Conservation (phyloP, 2,113 vertebrate genomes). For the Amphiprion ocellaris region DNA sequence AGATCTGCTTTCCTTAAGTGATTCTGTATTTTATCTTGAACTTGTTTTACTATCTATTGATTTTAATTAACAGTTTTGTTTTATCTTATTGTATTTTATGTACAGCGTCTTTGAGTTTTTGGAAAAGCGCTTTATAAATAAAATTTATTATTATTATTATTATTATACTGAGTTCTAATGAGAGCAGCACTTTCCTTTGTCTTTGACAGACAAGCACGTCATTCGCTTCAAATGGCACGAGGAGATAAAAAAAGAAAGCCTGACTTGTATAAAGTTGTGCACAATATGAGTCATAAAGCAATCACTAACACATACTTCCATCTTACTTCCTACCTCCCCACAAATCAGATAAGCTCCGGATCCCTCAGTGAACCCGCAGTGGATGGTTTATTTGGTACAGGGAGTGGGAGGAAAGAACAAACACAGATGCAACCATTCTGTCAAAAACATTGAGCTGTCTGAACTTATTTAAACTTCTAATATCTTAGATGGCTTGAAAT, state of each 20-base stretch:
- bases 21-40: too few relatives aligned
- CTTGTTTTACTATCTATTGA: too few relatives aligned
- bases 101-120: too few relatives aligned
- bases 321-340: background rate
- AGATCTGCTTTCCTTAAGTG: too few relatives aligned
- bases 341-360: constrained; percentile 35
- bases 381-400: constrained; percentile 4
- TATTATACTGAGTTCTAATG: background rate
- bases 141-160: too few relatives aligned
- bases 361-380: constrained; percentile 25
- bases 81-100: too few relatives aligned
- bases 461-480: background rate
- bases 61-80: too few relatives aligned
- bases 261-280: background rate
- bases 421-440: constrained; percentile 1
- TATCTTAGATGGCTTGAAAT: background rate
- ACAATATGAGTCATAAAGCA: constrained; percentile 21
- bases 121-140: too few relatives aligned
- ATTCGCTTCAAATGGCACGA: background rate
- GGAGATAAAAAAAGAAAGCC: background rate
- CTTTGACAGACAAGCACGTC: background rate
- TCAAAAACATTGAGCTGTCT: constrained; percentile 8
- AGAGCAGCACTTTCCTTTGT: background rate
- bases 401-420: constrained; percentile 23
- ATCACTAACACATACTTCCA: background rate